Evolutionary conservation across 2,113 vertebrate genomes (phyloP), one percentile per base, ranked within the genome.

Genomic region (Neolamprologus variostigma): DNA sequence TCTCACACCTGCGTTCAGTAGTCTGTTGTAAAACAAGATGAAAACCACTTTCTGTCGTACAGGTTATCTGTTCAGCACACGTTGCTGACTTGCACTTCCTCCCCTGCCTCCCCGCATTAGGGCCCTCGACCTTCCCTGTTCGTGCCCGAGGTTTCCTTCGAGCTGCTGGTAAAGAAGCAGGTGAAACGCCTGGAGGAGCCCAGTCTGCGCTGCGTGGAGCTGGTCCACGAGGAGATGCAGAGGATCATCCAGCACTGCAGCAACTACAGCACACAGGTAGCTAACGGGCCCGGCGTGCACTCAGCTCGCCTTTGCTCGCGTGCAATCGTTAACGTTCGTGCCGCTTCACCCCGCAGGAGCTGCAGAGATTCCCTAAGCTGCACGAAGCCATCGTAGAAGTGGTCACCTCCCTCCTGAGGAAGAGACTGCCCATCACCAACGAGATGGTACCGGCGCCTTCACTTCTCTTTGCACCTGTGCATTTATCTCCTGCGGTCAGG

Each of bases 221-320:
- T 99, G 79, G 99, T 99, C 89, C 99, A 99, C 14, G 99, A 99
- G 91, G 99, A 99, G 95, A 99, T 99, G 98, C 98, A 99, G 91
- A 96, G 98, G 95, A 99, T 99, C 93, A 99, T 99, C 92, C 99
- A 99, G 94, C 99, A 99, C 53, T 99, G 98, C 95, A 99, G 98
- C 95, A 99, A 99, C 95, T 99, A 99, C 95, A 99, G 98, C 89
- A 99, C 99, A 9, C 99, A 99, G 98, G 98, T 99, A 19, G 80
- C 9, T 73, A 9, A 9, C 6, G 6, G 61, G 51, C 42, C 6
- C 6, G 1, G 33, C 1, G 5, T 17, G 2, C 12, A 4, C 61
- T 80, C 21, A 2, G 33, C n/a, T 40, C 35, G 11, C 6, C 4
- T 11, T 31, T 4, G 2, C 13, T 3, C 11, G 2, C 3, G 2